Evolutionary conservation across 1,140 invertebrate genomes (phyloP).

Genomic region (Popillia japonica): DNA sequence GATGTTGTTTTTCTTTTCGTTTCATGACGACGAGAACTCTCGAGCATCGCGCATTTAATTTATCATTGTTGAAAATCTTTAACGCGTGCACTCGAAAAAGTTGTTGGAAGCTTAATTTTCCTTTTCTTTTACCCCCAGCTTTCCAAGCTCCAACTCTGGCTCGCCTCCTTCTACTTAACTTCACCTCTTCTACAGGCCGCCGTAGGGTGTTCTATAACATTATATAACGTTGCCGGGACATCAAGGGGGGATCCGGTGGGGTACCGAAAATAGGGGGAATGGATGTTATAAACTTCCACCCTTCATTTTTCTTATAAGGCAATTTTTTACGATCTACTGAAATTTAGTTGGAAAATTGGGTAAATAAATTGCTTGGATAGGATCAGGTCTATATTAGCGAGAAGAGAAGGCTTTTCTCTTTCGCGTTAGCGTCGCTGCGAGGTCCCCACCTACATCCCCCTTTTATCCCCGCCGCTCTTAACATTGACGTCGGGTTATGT

Average conservation of each 20-base stretch:
- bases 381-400: constrained; percentile 20
- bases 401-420: not conserved
- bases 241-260: not conserved
- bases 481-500: not conserved
- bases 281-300: not conserved
- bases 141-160: not conserved
- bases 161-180: not conserved
- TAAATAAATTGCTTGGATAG: constrained; percentile 27
- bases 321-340: constrained; percentile 34
- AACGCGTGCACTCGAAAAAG: not conserved
- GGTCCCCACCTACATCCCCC: not conserved
- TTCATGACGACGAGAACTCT: not conserved
- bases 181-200: not conserved
- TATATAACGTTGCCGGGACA: not conserved
- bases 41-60: not conserved
- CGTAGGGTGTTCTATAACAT: not conserved
- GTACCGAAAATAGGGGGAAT: not conserved
- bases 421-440: not conserved
- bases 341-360: constrained; percentile 30
- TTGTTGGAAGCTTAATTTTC: not conserved
- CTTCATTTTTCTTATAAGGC: constrained; percentile 34
- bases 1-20: not conserved
- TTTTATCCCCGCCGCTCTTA: not conserved
- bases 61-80: constrained; percentile 7
- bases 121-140: not conserved